Evolutionary conservation across 2,888 invertebrate species (phyloP), one percentile per base, ranked within the genome.

Genomic region (Labia minor): DNA sequence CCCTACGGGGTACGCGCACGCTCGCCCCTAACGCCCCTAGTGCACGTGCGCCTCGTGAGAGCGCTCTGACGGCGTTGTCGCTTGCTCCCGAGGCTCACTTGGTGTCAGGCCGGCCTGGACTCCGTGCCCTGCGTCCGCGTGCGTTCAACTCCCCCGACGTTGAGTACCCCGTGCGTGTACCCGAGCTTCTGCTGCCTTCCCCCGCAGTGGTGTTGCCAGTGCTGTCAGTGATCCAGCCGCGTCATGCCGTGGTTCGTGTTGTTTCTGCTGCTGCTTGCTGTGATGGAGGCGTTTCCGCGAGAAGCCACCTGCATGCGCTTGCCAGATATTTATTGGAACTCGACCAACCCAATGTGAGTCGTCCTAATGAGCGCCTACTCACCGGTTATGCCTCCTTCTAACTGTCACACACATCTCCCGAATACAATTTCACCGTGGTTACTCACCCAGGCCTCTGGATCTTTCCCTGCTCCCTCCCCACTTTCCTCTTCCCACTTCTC

Each of bases 331-430:
- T 81, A 81, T 74, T 81, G 81, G 81, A 81, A 81, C 76, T 79
- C 81, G 72, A 80, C 80, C 73, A 81, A 81, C 76, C 81, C 81
- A 77, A 81, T 81, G 81, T 81, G 76, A 80, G 81, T n/a, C n/a
- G n/a, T n/a, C n/a, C n/a, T n/a, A n/a, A n/a, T 80, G 14, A 69
- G 21, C 8, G 26, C 26, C 8, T 3, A 26, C 4, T 18, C 19
- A 21, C 33, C 11, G 19, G 19, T 11, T 19, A 64, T 37, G 18
- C 19, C 19, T 33, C 20, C 16, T 37, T 16, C 6, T n/a, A 19
- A 14, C 21, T 21, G 21, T 49, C 20, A 16, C 21, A 19, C 37
- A 21, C 19, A 49, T 67, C 19, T 18, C 33, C 19, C 61, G n/a
- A 14, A 62, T 49, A 33, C 26, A 16, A 19, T 16, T 62, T 19